Base-by-base conservation (phyloP, 2,888 invertebrate genomes). In the Formica aserva region DNA sequence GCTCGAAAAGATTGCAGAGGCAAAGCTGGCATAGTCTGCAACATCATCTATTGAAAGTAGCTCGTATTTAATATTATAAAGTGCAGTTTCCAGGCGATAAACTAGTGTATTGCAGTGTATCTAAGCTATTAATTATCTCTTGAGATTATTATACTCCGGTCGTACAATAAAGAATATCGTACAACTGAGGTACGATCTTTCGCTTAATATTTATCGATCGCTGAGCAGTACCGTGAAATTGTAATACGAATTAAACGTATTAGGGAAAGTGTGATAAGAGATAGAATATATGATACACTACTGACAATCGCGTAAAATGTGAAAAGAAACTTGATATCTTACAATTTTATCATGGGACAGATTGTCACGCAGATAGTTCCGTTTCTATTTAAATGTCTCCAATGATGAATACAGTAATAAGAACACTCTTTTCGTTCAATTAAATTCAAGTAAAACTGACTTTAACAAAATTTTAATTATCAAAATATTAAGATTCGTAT, bases 21-120 rank as follows among this genome's bases (percentile, higher is more conserved):
- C 45, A 4, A 18, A 45, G 18, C 18, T 22, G 52, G 26, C 8
- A 32, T 22, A 38, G 15, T 77, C 55, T 77, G 55, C 67, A 77
- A 77, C 29, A 77, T 55, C 52, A 55, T 38, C 38, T 48, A 38
- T 38, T 4, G 66, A 66, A 77, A 77, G 76, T 77, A 38, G 38
- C 29, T 77, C 66, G 55, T 66, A 77, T 77, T 66, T 77, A 77
- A 66, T 77, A 55, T 48, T 66, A 66, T 55, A 52, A 66, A 66
- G 52, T 52, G 66, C 38, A 52, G 13, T 13, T 76, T 26, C n/a
- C n/a, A 15, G 66, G 4, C 26, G 52, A 67, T 77, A 67, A 77
- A 66, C 35, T 38, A 41, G 52, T 67, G 52, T 67, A 35, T 26
- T 26, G 48, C 48, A 29, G 55, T 55, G 55, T 67, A 67, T 32